A percentile compares a stretch with the other conserved stretches of the same genome.
Evolutionary conservation across 1,140 invertebrate genomes (phyloP).

Genomic region (Colletes latitarsis): DNA sequence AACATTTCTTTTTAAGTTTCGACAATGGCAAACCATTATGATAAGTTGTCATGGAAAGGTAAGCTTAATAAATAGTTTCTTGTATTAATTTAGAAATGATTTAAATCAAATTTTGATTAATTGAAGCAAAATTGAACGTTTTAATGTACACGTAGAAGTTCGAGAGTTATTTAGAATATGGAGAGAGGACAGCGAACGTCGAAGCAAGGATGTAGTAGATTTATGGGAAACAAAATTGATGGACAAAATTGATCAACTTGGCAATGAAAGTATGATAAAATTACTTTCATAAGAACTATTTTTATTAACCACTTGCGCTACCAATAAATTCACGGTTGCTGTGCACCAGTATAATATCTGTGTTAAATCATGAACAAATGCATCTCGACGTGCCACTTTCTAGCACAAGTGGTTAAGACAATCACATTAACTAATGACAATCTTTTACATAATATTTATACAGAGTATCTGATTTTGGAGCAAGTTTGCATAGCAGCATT

Average conservation of each 20-base stretch:
- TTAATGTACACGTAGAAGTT: constrained; percentile 84
- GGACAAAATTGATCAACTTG: constrained; percentile 89
- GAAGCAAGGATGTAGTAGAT: constrained; percentile 93
- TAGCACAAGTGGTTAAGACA: neutral
- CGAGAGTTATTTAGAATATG: constrained; percentile 91
- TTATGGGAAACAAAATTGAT: constrained; percentile 92
- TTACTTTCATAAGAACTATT: constrained; percentile 24
- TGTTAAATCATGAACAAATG: no score
- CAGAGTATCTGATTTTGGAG: constrained; percentile 94
- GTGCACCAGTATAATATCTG: no score
- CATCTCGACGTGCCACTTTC: no score
- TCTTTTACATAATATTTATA: constrained; percentile 44
- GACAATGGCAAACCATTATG: constrained; percentile 80
- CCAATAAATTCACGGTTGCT: no score
- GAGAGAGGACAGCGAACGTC: constrained; percentile 95
- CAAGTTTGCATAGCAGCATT: constrained; percentile 96
- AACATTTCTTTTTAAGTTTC: constrained; percentile 1
- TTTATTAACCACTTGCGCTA: neutral
- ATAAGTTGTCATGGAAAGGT: constrained; percentile 81
- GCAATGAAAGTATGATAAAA: constrained; percentile 91
- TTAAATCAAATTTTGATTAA: constrained; percentile 10
- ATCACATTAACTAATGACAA: constrained; percentile 32
- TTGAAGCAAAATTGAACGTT: constrained; percentile 2
- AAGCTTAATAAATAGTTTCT: constrained; percentile 58
- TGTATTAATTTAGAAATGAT: neutral